Base-by-base conservation (phyloP, 2,888 invertebrate genomes). In the Pemphredon lugubris region DNA sequence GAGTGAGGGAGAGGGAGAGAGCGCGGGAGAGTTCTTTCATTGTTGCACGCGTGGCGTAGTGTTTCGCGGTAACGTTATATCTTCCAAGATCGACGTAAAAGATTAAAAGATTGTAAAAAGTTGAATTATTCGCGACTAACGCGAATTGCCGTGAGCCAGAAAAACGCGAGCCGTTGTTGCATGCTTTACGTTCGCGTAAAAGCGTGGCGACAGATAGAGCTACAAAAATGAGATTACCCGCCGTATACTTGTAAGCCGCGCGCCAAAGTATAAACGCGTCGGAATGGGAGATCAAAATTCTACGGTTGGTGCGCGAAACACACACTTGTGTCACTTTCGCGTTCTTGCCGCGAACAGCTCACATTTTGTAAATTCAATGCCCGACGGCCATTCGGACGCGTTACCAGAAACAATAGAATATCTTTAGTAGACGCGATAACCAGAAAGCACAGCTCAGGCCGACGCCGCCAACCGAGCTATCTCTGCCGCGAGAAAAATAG, bases 401-500 rank as follows among this genome's bases (percentile, higher is more conserved):
- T 21, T 13, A 21, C 16, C 32, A 26, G 32, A 48, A 48, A 47
- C 42, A 53, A 67, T 39, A 57, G 54, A 37, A 50, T 44, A 40
- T 50, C 51, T 65, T 68, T 45, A 57, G 20, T 44, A 32, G 14
- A 0, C 9, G 16, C 44, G 50, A 57, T 57, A 68, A 57, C 51
- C 16, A 23, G 16, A 14, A 18, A 3, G 40, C 18, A 11, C 18
- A 26, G n/a, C n/a, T 20, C 7, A 11, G n/a, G n/a, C n/a, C n/a
- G n/a, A n/a, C n/a, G n/a, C n/a, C 16, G n/a, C 42, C 13, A 6
- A 16, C 23, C 3, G 9, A 23, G 34, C n/a, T 64, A 61, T 61
- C 40, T 32, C 14, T 2, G 16, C 16, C n/a, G 57, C 16, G 16
- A 48, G 65, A 65, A 48, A 54, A 69, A 69, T 45, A 64, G 54